Conservation (phyloP, 2,797 vertebrate genomes). For the Microhierax caerulescens region DNA sequence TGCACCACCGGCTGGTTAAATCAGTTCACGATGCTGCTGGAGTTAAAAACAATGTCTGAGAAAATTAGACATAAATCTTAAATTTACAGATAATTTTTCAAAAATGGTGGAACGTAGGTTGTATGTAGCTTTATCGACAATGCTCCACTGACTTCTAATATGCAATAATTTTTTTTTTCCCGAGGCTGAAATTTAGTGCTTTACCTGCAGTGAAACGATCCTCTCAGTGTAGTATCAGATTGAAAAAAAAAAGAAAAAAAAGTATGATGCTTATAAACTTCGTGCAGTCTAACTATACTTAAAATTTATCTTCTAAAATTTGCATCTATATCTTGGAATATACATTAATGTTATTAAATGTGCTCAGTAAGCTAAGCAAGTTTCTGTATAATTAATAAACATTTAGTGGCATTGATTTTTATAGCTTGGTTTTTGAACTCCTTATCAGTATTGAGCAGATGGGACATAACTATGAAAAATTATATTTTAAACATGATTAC, state of each 20-base stretch:
- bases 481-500: constrained; percentile 85
- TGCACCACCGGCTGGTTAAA: constrained; percentile 8
- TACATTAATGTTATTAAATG: constrained; percentile 48
- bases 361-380: constrained; percentile 75
- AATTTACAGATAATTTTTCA: constrained; percentile 60
- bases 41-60: constrained; percentile 46
- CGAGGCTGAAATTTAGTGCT: constrained; percentile 42
- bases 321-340: constrained; percentile 52
- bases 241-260: constrained; percentile 57
- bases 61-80: constrained; percentile 57
- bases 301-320: constrained; percentile 58
- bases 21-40: not conserved
- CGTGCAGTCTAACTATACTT: not conserved
- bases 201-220: constrained; percentile 39
- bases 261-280: constrained; percentile 43
- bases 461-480: constrained; percentile 89
- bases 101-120: constrained; percentile 4
- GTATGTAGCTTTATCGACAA: constrained; percentile 11
- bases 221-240: constrained; percentile 56
- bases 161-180: not conserved
- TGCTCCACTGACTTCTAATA: constrained; percentile 56
- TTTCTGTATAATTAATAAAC: constrained; percentile 87
- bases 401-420: constrained; percentile 85
- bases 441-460: constrained; percentile 95
- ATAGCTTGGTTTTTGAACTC: constrained; percentile 85